Percentiles rank a stretch among this genome's conserved stretches.
Conservation (phyloP, 2,113 vertebrate species). For the Tachysurus vachellii region DNA sequence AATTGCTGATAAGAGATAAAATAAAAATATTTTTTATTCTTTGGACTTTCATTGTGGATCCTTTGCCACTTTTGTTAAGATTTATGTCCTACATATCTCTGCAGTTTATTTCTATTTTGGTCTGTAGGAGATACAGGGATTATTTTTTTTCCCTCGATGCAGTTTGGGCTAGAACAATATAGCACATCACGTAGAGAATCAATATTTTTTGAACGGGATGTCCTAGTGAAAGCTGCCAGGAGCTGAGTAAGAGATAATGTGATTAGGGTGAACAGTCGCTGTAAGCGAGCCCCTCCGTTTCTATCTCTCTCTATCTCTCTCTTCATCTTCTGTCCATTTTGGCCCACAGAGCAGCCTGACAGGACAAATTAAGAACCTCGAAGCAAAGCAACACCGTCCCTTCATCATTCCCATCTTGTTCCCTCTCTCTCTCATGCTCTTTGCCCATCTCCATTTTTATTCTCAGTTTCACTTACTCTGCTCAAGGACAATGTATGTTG, state of each 20-base stretch:
- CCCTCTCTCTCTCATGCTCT: background rate
- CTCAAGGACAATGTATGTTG: constrained; percentile 49
- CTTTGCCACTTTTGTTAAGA: constrained; percentile 17
- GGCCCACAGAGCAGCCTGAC: constrained; percentile 41
- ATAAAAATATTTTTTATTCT: background rate
- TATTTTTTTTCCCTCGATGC: background rate
- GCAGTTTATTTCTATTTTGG: constrained; percentile 42
- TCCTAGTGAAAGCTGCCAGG: constrained; percentile 52
- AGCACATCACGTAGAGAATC: constrained; percentile 48
- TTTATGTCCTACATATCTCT: constrained; percentile 28
- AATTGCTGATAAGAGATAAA: background rate
- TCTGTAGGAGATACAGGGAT: constrained; percentile 25
- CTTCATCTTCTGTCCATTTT: background rate
- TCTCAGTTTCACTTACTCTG: background rate
- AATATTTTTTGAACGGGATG: constrained; percentile 51
- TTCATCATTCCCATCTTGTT: constrained; percentile 37
- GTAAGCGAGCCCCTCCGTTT: constrained; percentile 24
- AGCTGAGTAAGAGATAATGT: constrained; percentile 52
- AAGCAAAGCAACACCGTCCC: constrained; percentile 29
- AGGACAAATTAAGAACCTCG: constrained; percentile 48
- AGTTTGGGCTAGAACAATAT: constrained; percentile 42
- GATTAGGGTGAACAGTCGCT: constrained; percentile 49
- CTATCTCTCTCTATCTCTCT: background rate
- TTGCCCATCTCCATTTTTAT: background rate
- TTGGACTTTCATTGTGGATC: background rate